These are phyloP conservation scores for Sebastes goodei DNA, from an alignment of 2,797 vertebrate species.

Conservation along the genomic window DNA sequence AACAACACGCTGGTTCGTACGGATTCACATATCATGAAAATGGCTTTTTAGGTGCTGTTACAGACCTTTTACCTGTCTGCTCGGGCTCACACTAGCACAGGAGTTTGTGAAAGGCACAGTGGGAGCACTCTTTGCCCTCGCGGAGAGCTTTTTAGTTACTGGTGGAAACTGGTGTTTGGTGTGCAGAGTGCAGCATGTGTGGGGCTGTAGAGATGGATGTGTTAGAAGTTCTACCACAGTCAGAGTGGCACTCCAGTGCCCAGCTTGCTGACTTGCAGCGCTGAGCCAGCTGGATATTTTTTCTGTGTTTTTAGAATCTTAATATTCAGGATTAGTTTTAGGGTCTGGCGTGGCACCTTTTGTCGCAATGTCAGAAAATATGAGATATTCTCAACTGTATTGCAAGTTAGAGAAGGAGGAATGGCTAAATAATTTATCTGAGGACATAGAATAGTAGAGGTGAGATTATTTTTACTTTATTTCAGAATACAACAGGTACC, in stretches of 20 bases:
- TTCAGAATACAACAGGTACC: slow-evolving; percentile 37
- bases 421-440: slow-evolving; percentile 44
- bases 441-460: slow-evolving; percentile 8
- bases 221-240: slow-evolving; percentile 29
- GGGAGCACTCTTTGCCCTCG: slow-evolving; percentile 39
- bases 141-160: slow-evolving; percentile 53
- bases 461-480: slow-evolving; percentile 23
- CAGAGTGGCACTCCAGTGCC: slow-evolving; percentile 7
- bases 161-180: slow-evolving; percentile 47
- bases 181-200: slow-evolving; percentile 17
- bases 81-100: slow-evolving; percentile 36
- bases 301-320: slow-evolving; percentile 1
- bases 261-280: slow-evolving; percentile 15
- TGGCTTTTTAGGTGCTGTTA: slow-evolving; percentile 64
- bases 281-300: background rate
- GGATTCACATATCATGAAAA: slow-evolving; percentile 68
- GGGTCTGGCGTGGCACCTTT: background rate
- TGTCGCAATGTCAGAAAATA: slow-evolving; percentile 22
- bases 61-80: slow-evolving; percentile 61
- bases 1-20: slow-evolving; percentile 55
- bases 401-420: slow-evolving; percentile 7
- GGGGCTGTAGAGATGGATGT: slow-evolving; percentile 27
- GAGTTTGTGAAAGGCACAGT: slow-evolving; percentile 47
- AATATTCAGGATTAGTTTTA: background rate
- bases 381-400: slow-evolving; percentile 18